Base-by-base conservation (phyloP, 2,888 invertebrate genomes). In the Merodon equestris region DNA sequence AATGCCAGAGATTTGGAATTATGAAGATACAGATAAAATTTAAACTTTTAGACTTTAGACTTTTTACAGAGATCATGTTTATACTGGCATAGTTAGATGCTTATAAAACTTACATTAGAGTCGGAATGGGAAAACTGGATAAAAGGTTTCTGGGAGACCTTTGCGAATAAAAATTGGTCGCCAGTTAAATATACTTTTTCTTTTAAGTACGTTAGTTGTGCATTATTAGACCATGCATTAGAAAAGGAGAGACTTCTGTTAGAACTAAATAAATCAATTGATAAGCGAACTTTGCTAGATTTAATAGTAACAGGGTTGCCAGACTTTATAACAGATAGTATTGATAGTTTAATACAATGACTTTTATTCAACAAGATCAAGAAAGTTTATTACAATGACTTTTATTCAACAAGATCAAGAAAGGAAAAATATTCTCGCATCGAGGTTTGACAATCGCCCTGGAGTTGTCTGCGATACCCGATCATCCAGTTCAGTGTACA, bases 241-340 rank as follows among this genome's bases (percentile, higher is more conserved):
- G 74, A 68, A 72, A 79, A 79, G 68, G 68, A 79, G 68, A 73
- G 57, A 67, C 47, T 81, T 15, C 34, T 81, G 54, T 48, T 68
- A 10, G 71, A 79, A 79, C 36, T 68, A 14, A 74, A 66, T 57
- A 79, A 58, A 40, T 64, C 74, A 40, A 79, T 75, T 45, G 74
- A 77, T 51, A 67, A 45, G 19, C 15, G 36, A 19, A 72, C 45
- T 38, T 42, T 75, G 40, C 83, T 86, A 56, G 83, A 85, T 75
- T 63, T 86, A 7, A 85, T 86, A 50, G 85, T 84, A 57, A 61
- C 60, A 10, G 85, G 85, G 18, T 72, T 86, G 73, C 85, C 85
- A 81, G 63, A 67, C 57, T 74, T 50, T 56, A 14, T 81, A 27
- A 40, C 56, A 42, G 67, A 81, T 45, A 66, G 53, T 75, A 85